These are phyloP conservation scores for Epinotia nisella DNA, from an alignment of 2,888 invertebrate genomes.

Conservation along the genomic window DNA sequence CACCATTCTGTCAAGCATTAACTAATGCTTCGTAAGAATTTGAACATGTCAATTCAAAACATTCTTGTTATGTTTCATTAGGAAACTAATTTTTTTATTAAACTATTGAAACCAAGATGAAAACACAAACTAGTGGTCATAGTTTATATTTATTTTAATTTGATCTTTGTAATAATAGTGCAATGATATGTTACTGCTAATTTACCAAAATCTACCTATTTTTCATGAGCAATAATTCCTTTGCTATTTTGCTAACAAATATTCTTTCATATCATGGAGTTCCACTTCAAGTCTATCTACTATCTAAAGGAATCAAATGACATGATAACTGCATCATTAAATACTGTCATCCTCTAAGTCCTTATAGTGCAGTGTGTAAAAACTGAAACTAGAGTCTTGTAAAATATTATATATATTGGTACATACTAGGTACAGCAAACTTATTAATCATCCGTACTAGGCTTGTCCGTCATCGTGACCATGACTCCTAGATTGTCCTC, in stretches of 20 bases:
- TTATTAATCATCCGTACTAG: slow-evolving; percentile 69
- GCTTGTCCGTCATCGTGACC: slow-evolving; percentile 84
- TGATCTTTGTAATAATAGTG: no score
- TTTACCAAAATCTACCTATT: no score
- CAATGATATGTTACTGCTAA: no score
- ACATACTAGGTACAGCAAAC: slow-evolving; percentile 25
- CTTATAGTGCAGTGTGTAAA: not conserved
- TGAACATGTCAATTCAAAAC: no score
- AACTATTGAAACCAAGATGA: no score
- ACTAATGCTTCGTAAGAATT: no score
- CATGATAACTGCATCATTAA: not conserved
- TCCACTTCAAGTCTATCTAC: no score
- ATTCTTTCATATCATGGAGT: no score
- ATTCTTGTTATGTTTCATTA: not conserved
- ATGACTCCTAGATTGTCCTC: slow-evolving; percentile 88
- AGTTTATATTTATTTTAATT: not conserved
- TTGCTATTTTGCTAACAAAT: no score
- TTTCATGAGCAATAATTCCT: no score
- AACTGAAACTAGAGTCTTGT: slow-evolving; percentile 13
- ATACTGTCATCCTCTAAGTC: not conserved
- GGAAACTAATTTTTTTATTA: not conserved
- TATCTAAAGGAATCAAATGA: not conserved
- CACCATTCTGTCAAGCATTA: no score
- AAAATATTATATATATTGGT: slow-evolving; percentile 17
- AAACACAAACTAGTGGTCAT: not conserved